Evolutionary conservation across 1,140 invertebrate species (phyloP).

Genomic region (Mactra quadrangularis): DNA sequence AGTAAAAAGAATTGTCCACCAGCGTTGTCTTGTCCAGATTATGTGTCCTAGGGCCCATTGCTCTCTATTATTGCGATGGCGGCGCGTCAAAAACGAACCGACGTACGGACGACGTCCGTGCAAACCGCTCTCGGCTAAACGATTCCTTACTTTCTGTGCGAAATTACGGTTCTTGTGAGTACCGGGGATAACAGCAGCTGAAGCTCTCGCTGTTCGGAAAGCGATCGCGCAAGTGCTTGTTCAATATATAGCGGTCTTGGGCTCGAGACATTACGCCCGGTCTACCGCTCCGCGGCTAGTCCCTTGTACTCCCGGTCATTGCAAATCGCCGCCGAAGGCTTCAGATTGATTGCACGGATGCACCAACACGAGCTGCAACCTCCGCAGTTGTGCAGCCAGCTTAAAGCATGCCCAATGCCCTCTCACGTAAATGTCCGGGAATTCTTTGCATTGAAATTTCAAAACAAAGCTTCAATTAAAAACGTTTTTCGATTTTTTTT

Average conservation of each 20-base stretch:
- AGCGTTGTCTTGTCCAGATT: background rate
- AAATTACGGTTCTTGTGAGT: background rate
- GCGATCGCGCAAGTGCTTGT: background rate
- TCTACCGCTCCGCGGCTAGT: constrained; percentile 25
- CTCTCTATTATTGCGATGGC: constrained; percentile 3
- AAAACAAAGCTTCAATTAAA: no score
- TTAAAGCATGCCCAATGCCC: background rate
- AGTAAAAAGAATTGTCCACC: background rate
- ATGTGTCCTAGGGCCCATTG: constrained; percentile 8
- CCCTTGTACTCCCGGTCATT: background rate
- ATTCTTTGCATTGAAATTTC: constrained; percentile 14
- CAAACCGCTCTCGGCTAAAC: background rate
- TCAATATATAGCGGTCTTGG: constrained; percentile 4
- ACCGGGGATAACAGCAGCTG: constrained; percentile 12
- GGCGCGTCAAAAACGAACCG: constrained; percentile 1
- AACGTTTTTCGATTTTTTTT: no score
- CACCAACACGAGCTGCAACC: constrained; percentile 15
- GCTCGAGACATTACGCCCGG: background rate
- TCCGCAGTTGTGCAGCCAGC: constrained; percentile 2
- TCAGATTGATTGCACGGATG: background rate
- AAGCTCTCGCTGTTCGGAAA: background rate
- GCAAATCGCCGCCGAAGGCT: constrained; percentile 13
- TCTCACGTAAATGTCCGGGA: constrained; percentile 2
- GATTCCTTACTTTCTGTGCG: constrained; percentile 1
- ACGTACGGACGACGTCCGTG: constrained; percentile 6